phyloP scores from a whole-genome alignment of 2,888 invertebrate genomes.

The Drosophila ustulata region DNA sequence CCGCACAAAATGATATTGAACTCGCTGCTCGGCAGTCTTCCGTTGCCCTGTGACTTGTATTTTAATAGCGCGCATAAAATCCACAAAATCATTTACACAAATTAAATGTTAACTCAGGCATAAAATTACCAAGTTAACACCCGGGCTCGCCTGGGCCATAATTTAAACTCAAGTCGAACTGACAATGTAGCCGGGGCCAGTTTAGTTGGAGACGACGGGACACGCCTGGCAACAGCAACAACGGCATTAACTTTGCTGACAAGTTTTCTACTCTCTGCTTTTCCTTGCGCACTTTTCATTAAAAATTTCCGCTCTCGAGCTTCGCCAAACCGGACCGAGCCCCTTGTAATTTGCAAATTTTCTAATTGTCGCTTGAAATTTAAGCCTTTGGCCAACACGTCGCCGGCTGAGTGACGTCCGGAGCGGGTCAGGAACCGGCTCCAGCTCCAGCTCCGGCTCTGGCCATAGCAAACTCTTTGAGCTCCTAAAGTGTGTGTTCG shows the following conservation, averaged over 20 bases:
- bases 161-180: slow-evolving; percentile 55
- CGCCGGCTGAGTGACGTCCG: slow-evolving; percentile 63
- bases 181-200: slow-evolving; percentile 40
- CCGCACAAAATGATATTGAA: slow-evolving; percentile 1
- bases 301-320: slow-evolving; percentile 51
- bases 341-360: slow-evolving; percentile 78
- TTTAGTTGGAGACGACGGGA: slow-evolving; percentile 13
- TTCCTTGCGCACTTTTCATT: slow-evolving; percentile 69
- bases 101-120: slow-evolving; percentile 81
- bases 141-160: slow-evolving; percentile 59
- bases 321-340: slow-evolving; percentile 16
- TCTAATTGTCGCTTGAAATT: slow-evolving; percentile 81
- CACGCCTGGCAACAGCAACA: slow-evolving; percentile 30
- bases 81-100: slow-evolving; percentile 79
- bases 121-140: slow-evolving; percentile 83
- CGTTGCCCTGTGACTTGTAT: slow-evolving; percentile 25
- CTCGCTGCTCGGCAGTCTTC: not conserved
- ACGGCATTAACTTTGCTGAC: slow-evolving; percentile 44
- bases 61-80: slow-evolving; percentile 78
- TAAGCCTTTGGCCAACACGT: slow-evolving; percentile 72
- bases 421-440: slow-evolving; percentile 51
- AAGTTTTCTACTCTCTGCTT: slow-evolving; percentile 52
- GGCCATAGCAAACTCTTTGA: slow-evolving; percentile 6
- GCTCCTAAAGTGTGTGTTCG: slow-evolving; percentile 5
- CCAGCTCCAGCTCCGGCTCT: not conserved